A percentile compares a stretch with the other conserved stretches of the same genome.
phyloP scores from a whole-genome alignment of 2,113 vertebrate genomes.

The Brienomyrus brachyistius region DNA sequence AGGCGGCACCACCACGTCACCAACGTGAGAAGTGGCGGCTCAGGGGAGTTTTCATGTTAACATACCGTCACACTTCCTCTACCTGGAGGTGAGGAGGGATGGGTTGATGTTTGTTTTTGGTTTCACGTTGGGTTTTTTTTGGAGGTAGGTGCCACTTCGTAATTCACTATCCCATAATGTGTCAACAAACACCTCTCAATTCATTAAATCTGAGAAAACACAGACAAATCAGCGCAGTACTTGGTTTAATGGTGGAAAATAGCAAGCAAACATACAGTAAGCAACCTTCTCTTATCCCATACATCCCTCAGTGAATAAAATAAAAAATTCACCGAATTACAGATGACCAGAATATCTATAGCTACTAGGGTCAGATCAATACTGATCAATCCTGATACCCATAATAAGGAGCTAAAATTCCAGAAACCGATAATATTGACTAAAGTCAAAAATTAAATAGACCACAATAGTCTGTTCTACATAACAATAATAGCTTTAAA shows the following conservation, averaged over 20 bases:
- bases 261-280: neutral
- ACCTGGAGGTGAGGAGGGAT: neutral
- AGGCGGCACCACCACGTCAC: conserved; percentile 25
- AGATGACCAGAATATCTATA: neutral
- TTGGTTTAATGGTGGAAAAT: neutral
- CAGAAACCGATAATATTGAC: neutral
- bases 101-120: neutral
- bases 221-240: neutral
- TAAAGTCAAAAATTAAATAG: neutral
- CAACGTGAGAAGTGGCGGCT: conserved; percentile 37
- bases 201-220: neutral
- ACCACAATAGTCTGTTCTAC: neutral
- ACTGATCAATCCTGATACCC: neutral
- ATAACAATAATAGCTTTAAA: neutral
- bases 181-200: neutral
- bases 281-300: neutral
- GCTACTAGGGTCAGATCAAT: neutral
- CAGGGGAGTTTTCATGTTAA: conserved; percentile 30
- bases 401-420: neutral
- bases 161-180: neutral
- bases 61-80: conserved; percentile 5
- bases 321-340: neutral
- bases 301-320: neutral
- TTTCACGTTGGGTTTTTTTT: neutral
- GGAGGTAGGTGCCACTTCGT: neutral